A percentile compares a stretch with the other conserved stretches of the same genome.
Evolutionary conservation across 2,113 vertebrate species (phyloP).

Genomic region (Calcarius ornatus): DNA sequence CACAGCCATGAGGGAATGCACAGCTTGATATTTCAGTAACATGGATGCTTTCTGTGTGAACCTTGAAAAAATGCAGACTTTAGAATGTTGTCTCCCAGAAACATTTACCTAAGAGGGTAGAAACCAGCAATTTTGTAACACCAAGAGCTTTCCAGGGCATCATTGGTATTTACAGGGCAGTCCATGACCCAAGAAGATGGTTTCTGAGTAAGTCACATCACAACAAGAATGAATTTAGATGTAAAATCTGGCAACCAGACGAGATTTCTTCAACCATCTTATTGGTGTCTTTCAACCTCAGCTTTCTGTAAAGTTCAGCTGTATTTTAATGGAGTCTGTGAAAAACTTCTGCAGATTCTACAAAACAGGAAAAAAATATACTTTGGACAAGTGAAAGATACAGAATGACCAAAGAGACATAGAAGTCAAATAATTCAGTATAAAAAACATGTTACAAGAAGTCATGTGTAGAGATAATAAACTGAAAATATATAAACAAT

Average conservation of each 20-base stretch:
- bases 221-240: neutral
- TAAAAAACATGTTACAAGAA: neutral
- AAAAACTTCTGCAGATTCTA: neutral
- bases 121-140: neutral
- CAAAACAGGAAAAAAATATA: neutral
- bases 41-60: neutral
- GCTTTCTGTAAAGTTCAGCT: neutral
- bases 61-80: neutral
- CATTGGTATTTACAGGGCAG: neutral
- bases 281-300: neutral
- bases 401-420: neutral
- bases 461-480: neutral
- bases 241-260: neutral
- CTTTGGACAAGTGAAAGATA: neutral
- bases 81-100: neutral
- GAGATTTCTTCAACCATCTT: neutral
- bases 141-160: neutral
- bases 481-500: neutral
- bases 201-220: neutral
- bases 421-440: neutral
- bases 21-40: neutral
- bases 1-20: neutral
- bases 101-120: fast-evolving
- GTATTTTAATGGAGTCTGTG: neutral
- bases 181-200: neutral